Percentiles rank a stretch among this genome's conserved stretches.
Evolutionary conservation across 2,113 vertebrate species (phyloP).

Genomic region (Paralichthys olivaceus): DNA sequence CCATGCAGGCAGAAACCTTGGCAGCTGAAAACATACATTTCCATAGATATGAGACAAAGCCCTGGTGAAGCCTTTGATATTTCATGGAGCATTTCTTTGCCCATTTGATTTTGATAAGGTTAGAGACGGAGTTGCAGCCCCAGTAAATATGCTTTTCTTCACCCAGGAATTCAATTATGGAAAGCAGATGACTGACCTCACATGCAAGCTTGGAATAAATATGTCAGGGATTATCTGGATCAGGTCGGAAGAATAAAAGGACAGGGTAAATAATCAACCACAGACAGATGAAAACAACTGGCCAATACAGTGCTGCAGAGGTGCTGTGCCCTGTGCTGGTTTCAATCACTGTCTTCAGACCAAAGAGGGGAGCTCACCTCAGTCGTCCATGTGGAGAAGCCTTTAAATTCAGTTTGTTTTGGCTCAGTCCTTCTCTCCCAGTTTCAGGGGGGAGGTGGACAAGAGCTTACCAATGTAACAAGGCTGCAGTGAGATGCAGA

Average conservation of each 20-base stretch:
- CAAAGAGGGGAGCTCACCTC: slow-evolving; percentile 13
- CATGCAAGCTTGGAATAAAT: slow-evolving; percentile 55
- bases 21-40: slow-evolving; percentile 64
- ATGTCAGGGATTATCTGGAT: slow-evolving; percentile 41
- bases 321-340: background rate
- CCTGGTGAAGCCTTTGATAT: slow-evolving; percentile 51
- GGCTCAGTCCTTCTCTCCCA: background rate
- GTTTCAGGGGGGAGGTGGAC: background rate
- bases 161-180: slow-evolving; percentile 61
- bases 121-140: slow-evolving; percentile 46
- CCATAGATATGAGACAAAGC: slow-evolving; percentile 71
- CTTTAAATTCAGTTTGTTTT: slow-evolving; percentile 26
- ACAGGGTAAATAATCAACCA: slow-evolving; percentile 33
- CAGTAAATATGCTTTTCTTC: slow-evolving; percentile 48
- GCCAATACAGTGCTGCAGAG: background rate
- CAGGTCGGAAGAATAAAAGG: slow-evolving; percentile 41
- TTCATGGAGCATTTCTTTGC: slow-evolving; percentile 55
- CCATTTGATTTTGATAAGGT: slow-evolving; percentile 70
- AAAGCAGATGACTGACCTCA: slow-evolving; percentile 59
- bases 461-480: background rate
- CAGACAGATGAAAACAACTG: slow-evolving; percentile 26
- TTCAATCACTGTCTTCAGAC: slow-evolving; percentile 23
- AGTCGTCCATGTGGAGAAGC: slow-evolving; percentile 9
- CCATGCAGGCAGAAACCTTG: slow-evolving; percentile 25
- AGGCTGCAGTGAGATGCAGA: background rate